These are phyloP conservation scores for Eurystomus glaucurus DNA, from an alignment of 2,797 vertebrate genomes.

Conservation along the genomic window DNA sequence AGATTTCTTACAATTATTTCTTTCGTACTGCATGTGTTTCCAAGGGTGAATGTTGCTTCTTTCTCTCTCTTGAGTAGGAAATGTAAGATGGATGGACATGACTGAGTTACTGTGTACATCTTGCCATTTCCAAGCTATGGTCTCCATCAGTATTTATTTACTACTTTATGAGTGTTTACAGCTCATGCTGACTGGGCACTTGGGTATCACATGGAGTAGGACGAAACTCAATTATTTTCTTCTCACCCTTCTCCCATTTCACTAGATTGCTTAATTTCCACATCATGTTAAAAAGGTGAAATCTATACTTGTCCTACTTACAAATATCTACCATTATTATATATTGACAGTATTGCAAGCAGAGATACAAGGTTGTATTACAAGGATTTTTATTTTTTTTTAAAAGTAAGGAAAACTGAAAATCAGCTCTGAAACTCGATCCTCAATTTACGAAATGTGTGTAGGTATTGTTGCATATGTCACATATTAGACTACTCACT, in stretches of 20 bases:
- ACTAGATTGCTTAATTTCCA: not conserved
- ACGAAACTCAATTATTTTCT: not conserved
- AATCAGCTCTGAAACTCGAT: not conserved
- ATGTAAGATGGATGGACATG: not conserved
- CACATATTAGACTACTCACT: not conserved
- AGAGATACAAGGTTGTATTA: not conserved
- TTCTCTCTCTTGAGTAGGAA: not conserved
- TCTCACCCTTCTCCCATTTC: not conserved
- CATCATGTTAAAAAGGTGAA: not conserved
- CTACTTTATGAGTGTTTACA: not conserved
- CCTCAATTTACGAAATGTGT: not conserved
- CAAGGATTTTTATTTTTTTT: not conserved
- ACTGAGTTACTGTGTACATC: not conserved
- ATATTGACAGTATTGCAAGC: not conserved
- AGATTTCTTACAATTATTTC: not conserved
- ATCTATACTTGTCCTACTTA: not conserved
- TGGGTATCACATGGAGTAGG: not conserved
- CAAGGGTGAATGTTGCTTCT: not conserved
- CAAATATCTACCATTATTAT: not conserved
- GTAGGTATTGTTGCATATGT: not conserved
- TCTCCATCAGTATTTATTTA: not conserved
- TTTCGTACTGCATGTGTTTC: rapidly evolving
- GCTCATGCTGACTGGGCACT: not conserved
- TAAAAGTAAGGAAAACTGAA: not conserved
- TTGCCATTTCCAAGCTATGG: not conserved